phyloP scores from a whole-genome alignment of 92 coral and sea anemone genomes.

The Scolanthus callimorphus region DNA sequence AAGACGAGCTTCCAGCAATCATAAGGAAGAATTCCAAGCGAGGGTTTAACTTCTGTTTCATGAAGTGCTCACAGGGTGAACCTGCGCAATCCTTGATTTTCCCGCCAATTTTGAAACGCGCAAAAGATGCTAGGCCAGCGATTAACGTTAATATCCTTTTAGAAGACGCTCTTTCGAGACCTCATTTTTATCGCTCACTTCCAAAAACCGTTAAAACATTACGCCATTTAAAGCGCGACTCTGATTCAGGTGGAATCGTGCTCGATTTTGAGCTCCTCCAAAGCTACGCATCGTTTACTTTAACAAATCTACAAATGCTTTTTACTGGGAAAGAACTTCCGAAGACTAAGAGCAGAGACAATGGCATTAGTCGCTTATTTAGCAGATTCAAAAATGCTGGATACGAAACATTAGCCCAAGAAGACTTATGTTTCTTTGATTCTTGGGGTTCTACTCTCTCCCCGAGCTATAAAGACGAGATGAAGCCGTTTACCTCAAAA shows the following conservation, averaged over 20 bases:
- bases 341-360: conserved; percentile 14
- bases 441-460: conserved; percentile 68
- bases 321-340: conserved; percentile 56
- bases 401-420: conserved; percentile 78
- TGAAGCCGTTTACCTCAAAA: conserved; percentile 39
- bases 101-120: conserved; percentile 67
- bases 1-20: conserved; percentile 42
- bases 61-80: conserved; percentile 44
- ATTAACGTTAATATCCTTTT: conserved; percentile 77
- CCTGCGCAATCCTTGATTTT: conserved; percentile 66
- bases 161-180: conserved; percentile 86
- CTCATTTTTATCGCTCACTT: conserved; percentile 79
- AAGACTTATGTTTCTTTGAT: conserved; percentile 90
- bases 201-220: conserved; percentile 69
- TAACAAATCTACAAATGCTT: conserved; percentile 49
- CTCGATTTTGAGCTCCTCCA: conserved; percentile 84
- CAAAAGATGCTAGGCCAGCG: conserved; percentile 4
- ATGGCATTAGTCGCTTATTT: conserved; percentile 43
- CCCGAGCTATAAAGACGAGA: conserved; percentile 48
- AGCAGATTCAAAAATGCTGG: conserved; percentile 43
- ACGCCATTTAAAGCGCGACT: conserved; percentile 48
- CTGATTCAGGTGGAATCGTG: conserved; percentile 62
- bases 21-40: conserved; percentile 37
- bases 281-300: conserved; percentile 80
- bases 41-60: conserved; percentile 72